A percentile compares a stretch with the other conserved stretches of the same genome.
phyloP scores from a whole-genome alignment of 1,140 invertebrate species.

The Platyura marginata region DNA sequence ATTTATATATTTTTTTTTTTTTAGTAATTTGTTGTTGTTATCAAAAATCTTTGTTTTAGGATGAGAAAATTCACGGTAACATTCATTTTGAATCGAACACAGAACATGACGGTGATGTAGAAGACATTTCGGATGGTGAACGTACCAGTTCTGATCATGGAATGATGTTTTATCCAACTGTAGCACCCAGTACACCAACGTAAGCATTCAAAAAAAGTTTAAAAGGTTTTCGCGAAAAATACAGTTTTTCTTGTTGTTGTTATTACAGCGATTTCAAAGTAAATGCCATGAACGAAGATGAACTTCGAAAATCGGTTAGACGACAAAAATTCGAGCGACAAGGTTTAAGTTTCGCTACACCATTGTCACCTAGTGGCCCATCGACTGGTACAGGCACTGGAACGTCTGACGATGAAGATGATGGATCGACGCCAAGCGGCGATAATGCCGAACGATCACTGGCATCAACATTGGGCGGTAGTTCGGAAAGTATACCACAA shows the following conservation, averaged over 20 bases:
- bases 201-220: slow-evolving; percentile 7
- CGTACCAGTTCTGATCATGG: slow-evolving; percentile 50
- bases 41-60: no score
- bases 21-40: no score
- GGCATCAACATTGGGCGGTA: slow-evolving; percentile 22
- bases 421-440: slow-evolving; percentile 54
- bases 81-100: slow-evolving; percentile 27
- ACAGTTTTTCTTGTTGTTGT: slow-evolving; percentile 7
- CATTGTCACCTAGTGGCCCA: slow-evolving; percentile 30
- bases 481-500: slow-evolving; percentile 20
- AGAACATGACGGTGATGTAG: slow-evolving; percentile 71
- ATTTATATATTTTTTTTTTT: not conserved
- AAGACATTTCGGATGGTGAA: slow-evolving; percentile 70
- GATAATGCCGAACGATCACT: slow-evolving; percentile 44
- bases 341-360: slow-evolving; percentile 23
- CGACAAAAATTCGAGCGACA: slow-evolving; percentile 40
- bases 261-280: slow-evolving; percentile 50
- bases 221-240: slow-evolving; percentile 1
- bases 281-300: slow-evolving; percentile 71
- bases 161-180: slow-evolving; percentile 21
- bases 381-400: slow-evolving; percentile 40
- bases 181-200: slow-evolving; percentile 21
- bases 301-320: slow-evolving; percentile 57
- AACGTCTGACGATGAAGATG: slow-evolving; percentile 62
- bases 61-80: slow-evolving; percentile 1